These are phyloP conservation scores for Ctenochaetus hawaiiensis DNA, from an alignment of 2,797 vertebrate species.

Conservation along the genomic window DNA sequence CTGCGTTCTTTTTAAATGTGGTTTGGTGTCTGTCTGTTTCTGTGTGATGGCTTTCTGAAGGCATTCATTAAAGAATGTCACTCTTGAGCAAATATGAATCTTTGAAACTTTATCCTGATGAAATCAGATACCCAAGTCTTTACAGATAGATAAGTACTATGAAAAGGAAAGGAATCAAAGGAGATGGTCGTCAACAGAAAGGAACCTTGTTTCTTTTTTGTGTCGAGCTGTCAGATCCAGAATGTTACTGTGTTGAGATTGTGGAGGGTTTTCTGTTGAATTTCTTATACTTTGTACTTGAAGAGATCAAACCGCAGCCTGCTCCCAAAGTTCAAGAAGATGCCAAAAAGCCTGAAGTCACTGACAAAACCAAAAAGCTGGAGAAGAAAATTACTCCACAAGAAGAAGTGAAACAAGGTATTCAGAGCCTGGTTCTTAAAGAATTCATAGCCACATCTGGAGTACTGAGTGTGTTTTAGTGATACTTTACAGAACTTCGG, in stretches of 20 bases:
- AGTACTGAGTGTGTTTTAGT: slow-evolving; percentile 1
- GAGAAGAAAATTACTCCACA: slow-evolving; percentile 51
- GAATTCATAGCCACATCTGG: background rate
- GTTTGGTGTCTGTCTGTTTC: slow-evolving; percentile 20
- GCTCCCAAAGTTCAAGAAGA: slow-evolving; percentile 59
- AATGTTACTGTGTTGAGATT: background rate
- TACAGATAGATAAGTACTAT: background rate
- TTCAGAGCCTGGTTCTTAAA: slow-evolving; percentile 2
- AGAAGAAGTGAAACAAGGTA: slow-evolving; percentile 73
- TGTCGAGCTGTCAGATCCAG: slow-evolving; percentile 2
- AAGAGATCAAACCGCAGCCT: slow-evolving; percentile 65
- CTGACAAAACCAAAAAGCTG: slow-evolving; percentile 39
- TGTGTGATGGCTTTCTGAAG: slow-evolving; percentile 20
- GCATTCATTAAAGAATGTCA: slow-evolving; percentile 62
- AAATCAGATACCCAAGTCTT: background rate
- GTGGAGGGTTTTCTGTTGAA: slow-evolving; percentile 38
- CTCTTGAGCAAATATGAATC: slow-evolving; percentile 41
- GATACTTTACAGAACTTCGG: slow-evolving; percentile 9
- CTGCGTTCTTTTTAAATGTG: slow-evolving; percentile 14
- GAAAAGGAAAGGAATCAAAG: background rate
- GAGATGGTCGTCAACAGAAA: background rate
- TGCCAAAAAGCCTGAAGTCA: slow-evolving; percentile 56
- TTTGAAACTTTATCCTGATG: slow-evolving; percentile 29
- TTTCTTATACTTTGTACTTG: slow-evolving; percentile 37
- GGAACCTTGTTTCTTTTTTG: background rate